Base-by-base conservation (phyloP, 1,140 invertebrate species). In the Lepidurus apus region DNA sequence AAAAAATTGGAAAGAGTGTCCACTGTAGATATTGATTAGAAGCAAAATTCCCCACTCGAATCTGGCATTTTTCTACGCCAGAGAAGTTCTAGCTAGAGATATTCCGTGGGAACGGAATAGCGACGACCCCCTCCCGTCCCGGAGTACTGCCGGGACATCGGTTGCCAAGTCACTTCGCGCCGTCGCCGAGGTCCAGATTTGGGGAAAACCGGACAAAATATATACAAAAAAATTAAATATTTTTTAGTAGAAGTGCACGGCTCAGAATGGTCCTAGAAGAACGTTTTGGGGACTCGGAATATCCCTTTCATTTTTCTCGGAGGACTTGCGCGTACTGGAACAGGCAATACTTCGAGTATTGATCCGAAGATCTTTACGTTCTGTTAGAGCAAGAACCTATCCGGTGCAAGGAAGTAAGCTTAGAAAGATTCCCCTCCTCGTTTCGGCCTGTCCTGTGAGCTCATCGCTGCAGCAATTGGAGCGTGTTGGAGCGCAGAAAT, bases 401-500 rank as follows among this genome's bases (percentile, higher is more conserved):
- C 53, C 53, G 17, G 53, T 65, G 53, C 53, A 21, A 8, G 45
- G 45, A 17, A 47, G 45, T 47, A 34, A 34, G 34, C 13, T 7
- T n/a, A 65, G 53, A 65, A 65, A 65, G 53, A 34, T 34, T 34
- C 34, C 53, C 53, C 53, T 65, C 53, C 53, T 47, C 17, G 45
- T 17, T 47, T 47, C 21, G 53, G 53, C 53, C 34, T 65, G 9
- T 65, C 53, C 53, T 65, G 1, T 9, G 53, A 65, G 53, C 53
- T 13, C 53, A 65, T 65, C 8, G 53, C 53, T 65, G 53, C 53
- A 65, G 53, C 53, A 65, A 65, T 65, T 65, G 53, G 53, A 65
- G 53, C 13, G 53, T 65, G 53, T 65, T 65, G 53, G 13, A 65
- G 53, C 53, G 53, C 53, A 65, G 53, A 65, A 65, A 65, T 65